Evolutionary conservation across 1,140 invertebrate genomes (phyloP).

Genomic region (Tetranychus cinnabarinus): DNA sequence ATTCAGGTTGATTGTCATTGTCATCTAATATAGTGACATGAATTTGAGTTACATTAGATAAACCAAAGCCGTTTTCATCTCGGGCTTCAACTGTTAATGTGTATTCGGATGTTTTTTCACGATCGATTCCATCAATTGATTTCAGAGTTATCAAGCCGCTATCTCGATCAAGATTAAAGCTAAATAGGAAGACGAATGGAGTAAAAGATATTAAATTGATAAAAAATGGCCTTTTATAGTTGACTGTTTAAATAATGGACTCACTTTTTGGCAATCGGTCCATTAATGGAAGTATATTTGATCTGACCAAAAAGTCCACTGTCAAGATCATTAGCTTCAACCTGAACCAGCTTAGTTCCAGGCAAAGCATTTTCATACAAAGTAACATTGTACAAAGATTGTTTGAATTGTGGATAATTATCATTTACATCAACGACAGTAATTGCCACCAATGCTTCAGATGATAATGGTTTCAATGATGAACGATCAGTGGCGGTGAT

Average conservation of each 20-base stretch:
- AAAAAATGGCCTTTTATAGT: not conserved
- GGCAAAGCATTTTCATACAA: conserved; percentile 50
- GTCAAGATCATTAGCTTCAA: conserved; percentile 42
- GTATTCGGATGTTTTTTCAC: conserved; percentile 41
- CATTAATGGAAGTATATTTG: conserved; percentile 46
- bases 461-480: conserved; percentile 28
- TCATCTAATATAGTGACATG: conserved; percentile 13
- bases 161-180: conserved; percentile 48
- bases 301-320: conserved; percentile 41
- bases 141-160: conserved; percentile 59
- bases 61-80: conserved; percentile 52
- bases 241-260: not conserved
- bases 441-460: conserved; percentile 44
- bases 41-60: conserved; percentile 15
- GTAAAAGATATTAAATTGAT: not conserved
- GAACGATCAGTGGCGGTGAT: conserved; percentile 43
- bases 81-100: conserved; percentile 55
- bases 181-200: conserved; percentile 21
- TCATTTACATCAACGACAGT: conserved; percentile 70
- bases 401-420: conserved; percentile 53
- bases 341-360: conserved; percentile 40
- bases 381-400: conserved; percentile 41
- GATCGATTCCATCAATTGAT: conserved; percentile 39
- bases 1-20: conserved; percentile 49
- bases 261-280: conserved; percentile 35